Conservation (phyloP, 2,888 invertebrate genomes). For the Ophion ventricosus region DNA sequence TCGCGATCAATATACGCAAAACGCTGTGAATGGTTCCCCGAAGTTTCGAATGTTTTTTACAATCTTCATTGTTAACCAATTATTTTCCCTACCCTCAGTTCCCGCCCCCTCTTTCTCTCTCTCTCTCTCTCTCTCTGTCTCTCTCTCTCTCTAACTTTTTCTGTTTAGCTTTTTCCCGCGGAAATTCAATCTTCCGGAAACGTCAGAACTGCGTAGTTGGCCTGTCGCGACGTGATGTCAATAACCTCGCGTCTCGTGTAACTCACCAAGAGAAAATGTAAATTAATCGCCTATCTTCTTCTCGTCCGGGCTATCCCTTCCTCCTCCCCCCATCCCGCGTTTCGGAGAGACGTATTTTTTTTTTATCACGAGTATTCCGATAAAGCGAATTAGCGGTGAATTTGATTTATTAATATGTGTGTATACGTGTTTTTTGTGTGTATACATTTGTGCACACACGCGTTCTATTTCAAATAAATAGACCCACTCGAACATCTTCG, state of each 20-base stretch:
- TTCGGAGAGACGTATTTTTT: not conserved
- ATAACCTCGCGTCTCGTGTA: slow-evolving; percentile 40
- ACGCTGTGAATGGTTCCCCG: not conserved
- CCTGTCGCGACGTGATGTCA: slow-evolving; percentile 33
- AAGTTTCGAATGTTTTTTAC: not conserved
- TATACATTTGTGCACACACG: no score
- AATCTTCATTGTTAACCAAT: no score
- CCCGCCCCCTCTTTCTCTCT: not conserved
- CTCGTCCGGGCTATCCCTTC: not conserved
- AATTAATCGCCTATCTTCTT: slow-evolving; percentile 28
- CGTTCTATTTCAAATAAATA: no score
- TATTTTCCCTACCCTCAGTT: not conserved
- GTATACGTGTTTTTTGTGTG: no score
- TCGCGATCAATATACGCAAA: slow-evolving; percentile 36
- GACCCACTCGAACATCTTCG: not conserved
- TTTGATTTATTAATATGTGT: no score
- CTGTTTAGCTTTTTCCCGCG: slow-evolving; percentile 8
- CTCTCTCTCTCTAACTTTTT: not conserved
- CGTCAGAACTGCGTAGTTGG: slow-evolving; percentile 53
- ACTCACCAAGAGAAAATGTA: slow-evolving; percentile 15
- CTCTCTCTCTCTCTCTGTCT: not conserved
- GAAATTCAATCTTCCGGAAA: slow-evolving; percentile 52
- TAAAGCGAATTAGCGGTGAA: no score
- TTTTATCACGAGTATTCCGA: not conserved
- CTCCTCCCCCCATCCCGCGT: not conserved